Conservation (phyloP, 2,113 vertebrate species). For the Callorhinus ursinus region DNA sequence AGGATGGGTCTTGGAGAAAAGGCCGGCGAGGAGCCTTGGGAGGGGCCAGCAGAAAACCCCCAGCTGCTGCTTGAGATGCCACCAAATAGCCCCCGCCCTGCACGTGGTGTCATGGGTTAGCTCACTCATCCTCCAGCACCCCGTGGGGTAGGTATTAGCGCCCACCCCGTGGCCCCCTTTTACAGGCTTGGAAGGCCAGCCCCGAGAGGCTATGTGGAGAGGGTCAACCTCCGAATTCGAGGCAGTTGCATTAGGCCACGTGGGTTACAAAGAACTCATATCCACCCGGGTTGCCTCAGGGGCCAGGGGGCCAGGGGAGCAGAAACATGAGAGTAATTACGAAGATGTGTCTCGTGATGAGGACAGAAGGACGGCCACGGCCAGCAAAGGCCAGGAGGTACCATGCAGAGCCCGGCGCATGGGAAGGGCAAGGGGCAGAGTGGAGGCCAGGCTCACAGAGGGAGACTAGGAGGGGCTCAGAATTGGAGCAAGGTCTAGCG, state of each 20-base stretch:
- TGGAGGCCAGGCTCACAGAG: too few species aligned
- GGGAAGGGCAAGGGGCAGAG: accelerated
- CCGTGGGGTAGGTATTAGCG: neutral
- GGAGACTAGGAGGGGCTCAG: neutral
- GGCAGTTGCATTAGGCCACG: accelerated
- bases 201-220: accelerated
- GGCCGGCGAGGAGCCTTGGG: neutral
- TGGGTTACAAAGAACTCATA: neutral
- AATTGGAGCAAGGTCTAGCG: too few species aligned
- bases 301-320: neutral
- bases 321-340: neutral
- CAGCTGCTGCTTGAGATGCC: neutral
- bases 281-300: neutral
- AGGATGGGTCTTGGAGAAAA: neutral
- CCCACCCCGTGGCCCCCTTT: neutral
- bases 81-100: accelerated
- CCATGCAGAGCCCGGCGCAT: neutral
- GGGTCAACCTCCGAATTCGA: neutral
- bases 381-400: neutral
- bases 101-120: accelerated
- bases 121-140: accelerated
- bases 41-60: neutral
- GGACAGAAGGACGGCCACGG: neutral
- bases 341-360: too few species aligned
- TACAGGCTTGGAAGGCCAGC: accelerated